These are phyloP conservation scores for Sycon ciliatum DNA, from an alignment of 37 sponge, comb jelly and placozoan species.

Conservation along the genomic window DNA sequence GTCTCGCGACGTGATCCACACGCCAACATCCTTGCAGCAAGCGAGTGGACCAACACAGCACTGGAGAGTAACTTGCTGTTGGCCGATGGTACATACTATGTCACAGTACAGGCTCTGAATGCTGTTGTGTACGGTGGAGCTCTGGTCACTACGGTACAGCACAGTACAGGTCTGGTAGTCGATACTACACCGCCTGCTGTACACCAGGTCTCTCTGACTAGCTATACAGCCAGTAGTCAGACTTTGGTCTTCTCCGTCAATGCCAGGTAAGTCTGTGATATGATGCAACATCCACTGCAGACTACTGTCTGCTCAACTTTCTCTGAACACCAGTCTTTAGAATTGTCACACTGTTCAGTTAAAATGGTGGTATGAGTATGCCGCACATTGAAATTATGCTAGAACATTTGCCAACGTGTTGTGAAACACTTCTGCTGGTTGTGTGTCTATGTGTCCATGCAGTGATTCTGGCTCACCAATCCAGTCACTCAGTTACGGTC, in stretches of 20 bases:
- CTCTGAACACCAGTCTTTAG: not conserved
- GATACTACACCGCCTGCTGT: constrained; percentile 65
- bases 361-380: no score
- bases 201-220: not conserved
- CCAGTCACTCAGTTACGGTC: constrained; percentile 28
- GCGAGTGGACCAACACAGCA: not conserved
- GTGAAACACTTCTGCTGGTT: not conserved
- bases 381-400: not conserved
- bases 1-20: constrained; percentile 36
- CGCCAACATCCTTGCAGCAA: not conserved
- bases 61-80: not conserved
- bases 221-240: constrained; percentile 34
- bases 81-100: constrained; percentile 32
- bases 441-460: not conserved
- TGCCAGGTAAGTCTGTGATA: constrained; percentile 36
- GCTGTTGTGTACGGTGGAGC: constrained; percentile 64
- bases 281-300: no score
- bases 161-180: constrained; percentile 58
- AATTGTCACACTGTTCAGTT: no score
- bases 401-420: not conserved
- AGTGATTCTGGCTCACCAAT: constrained; percentile 66
- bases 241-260: constrained; percentile 27
- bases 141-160: constrained; percentile 62
- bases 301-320: not conserved
- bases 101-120: constrained; percentile 62